Conservation (phyloP, 2,888 invertebrate genomes). For the Cantharis rufa region DNA sequence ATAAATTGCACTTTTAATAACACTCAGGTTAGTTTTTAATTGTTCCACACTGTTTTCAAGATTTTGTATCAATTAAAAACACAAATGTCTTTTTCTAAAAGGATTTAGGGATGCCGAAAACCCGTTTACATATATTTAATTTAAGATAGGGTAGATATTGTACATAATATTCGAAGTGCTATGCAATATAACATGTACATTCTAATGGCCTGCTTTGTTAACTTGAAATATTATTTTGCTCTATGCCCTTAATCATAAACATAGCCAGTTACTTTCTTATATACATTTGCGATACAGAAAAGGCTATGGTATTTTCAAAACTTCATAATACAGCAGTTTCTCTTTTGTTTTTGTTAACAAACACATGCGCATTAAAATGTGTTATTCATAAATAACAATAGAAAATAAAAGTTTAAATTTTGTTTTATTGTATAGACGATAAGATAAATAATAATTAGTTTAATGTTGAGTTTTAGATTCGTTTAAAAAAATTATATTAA, state of each 20-base stretch:
- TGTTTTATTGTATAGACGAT: not conserved
- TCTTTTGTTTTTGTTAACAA: slow-evolving; percentile 1
- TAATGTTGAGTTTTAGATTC: not conserved
- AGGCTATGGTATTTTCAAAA: not conserved
- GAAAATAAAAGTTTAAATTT: not conserved
- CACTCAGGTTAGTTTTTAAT: slow-evolving; percentile 62
- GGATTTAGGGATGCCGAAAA: not conserved
- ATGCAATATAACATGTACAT: not conserved
- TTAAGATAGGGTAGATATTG: not conserved
- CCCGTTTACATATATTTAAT: not conserved
- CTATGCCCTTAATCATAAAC: not conserved
- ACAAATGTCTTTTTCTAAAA: not conserved
- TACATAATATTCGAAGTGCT: not conserved
- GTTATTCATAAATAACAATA: not conserved
- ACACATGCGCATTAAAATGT: not conserved
- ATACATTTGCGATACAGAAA: not conserved
- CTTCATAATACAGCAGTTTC: not conserved
- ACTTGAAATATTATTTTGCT: not conserved
- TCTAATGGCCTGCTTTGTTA: not conserved
- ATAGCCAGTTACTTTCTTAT: not conserved
- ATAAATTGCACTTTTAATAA: slow-evolving; percentile 67
- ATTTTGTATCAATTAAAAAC: not conserved
- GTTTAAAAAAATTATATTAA: not conserved
- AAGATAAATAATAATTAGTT: not conserved
- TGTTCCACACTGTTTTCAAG: not conserved